Conservation (phyloP, 1,140 invertebrate species). For the Meloidogyne floridensis region DNA sequence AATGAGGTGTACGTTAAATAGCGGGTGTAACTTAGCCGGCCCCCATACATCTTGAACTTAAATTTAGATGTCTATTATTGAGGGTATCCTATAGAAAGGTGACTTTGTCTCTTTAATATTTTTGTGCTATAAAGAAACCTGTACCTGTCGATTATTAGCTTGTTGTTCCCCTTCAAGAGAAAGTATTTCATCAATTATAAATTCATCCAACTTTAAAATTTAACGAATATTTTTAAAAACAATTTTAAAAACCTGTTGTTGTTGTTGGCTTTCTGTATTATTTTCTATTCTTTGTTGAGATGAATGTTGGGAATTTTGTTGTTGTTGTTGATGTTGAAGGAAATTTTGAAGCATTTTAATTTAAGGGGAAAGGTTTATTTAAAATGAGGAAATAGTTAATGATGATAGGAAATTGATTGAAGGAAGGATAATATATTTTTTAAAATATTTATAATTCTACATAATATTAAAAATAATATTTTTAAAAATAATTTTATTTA, state of each 20-base stretch:
- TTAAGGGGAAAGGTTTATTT: background rate
- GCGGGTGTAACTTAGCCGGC: no score
- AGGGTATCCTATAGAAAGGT: no score
- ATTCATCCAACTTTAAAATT: constrained; percentile 55
- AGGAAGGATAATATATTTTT: no score
- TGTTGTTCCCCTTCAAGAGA: constrained; percentile 59
- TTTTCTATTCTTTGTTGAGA: constrained; percentile 1
- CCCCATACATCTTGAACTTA: no score
- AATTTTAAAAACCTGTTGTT: constrained; percentile 2
- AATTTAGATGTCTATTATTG: no score
- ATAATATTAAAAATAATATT: no score
- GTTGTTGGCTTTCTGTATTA: constrained; percentile 3
- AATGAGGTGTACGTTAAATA: no score
- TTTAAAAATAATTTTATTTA: no score
- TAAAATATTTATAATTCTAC: no score
- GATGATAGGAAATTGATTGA: no score
- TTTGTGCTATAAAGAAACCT: no score
- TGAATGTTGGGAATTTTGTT: background rate
- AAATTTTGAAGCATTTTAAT: background rate
- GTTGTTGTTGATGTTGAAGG: background rate
- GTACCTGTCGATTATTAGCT: constrained; percentile 7
- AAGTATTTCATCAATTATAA: constrained; percentile 63
- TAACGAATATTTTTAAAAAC: background rate
- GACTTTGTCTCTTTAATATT: no score
- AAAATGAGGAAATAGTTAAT: background rate